Base-by-base conservation (phyloP, 2,888 invertebrate species). In the Myopa tessellatipennis region DNA sequence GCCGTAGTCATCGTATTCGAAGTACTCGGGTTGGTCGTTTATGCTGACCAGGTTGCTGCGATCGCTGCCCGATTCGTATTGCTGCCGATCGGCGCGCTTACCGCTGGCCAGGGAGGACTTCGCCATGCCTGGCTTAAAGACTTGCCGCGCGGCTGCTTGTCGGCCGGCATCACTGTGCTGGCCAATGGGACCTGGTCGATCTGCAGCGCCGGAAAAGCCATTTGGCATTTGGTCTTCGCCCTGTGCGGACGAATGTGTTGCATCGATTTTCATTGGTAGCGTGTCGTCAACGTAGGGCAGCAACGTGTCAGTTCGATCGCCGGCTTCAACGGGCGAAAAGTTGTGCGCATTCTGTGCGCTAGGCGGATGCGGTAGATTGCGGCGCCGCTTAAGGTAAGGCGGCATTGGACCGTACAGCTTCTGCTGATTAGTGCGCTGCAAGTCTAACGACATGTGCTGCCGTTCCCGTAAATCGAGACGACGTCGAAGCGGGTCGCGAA, bases 1-100 rank as follows among this genome's bases (percentile, higher is more conserved):
- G 72, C 79, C 80, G 77, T 84, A 83, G 80, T 84, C 84, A 65
- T 85, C 88, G 85, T 91, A 91, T 85, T 91, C 91, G 87, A 90
- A 91, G 85, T 90, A 90, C 80, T 90, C 90, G 58, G 90, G 90
- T 77, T 90, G 88, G 83, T 91, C 91, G 81, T 91, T 91, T 72
- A 91, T 91, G 84, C 90, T 91, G 80, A 91, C 91, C 80, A 89
- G 88, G 83, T 90, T 90, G 82, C 85, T 83, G 79, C 86, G 87
- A 83, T 85, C 84, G 80, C 82, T 83, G 79, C 82, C 83, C 76
- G 83, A 81, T 81, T 84, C 83, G 74, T 83, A 81, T 80, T 80
- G 81, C 79, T 81, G 78, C 63, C 81, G 82, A 80, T 84, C 83
- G 77, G 81, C 78, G 77, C 82, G 81, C 34, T 75, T 71, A 40